A percentile compares a stretch with the other conserved stretches of the same genome.
phyloP scores from a whole-genome alignment of 2,113 vertebrate species.

The Podilymbus podiceps region DNA sequence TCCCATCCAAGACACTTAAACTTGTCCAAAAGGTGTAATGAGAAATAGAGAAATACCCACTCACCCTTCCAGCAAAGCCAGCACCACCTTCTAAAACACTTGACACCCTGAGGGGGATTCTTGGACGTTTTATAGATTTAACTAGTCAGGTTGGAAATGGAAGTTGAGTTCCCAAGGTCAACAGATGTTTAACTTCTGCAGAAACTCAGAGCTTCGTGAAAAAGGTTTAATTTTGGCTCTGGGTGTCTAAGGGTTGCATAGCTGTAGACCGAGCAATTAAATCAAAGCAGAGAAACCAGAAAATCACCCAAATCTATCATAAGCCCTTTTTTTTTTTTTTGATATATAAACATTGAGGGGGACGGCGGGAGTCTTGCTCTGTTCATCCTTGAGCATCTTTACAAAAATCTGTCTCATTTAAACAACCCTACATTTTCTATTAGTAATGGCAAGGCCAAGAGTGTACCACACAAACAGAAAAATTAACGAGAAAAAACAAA shows the following conservation, averaged over 20 bases:
- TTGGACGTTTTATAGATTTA: not conserved
- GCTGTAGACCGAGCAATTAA: not conserved
- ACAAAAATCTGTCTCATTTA: not conserved
- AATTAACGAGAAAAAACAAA: conserved; percentile 18
- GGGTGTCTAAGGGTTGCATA: not conserved
- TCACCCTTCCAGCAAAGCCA: not conserved
- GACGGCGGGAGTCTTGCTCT: not conserved
- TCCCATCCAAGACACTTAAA: not conserved
- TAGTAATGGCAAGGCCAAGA: not conserved
- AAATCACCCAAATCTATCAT: not conserved
- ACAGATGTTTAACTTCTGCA: not conserved
- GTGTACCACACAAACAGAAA: not conserved
- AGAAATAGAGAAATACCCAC: not conserved
- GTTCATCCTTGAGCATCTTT: not conserved
- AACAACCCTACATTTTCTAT: not conserved
- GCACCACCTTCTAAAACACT: not conserved
- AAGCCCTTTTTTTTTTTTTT: not conserved
- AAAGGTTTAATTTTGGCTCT: not conserved
- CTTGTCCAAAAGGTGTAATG: not conserved
- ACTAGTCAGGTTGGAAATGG: not conserved
- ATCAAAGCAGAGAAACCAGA: not conserved
- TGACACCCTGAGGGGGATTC: not conserved
- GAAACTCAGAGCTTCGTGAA: not conserved
- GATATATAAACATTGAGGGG: not conserved
- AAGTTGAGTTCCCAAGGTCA: not conserved